These are phyloP conservation scores for Monopis laevigella DNA, from an alignment of 2,888 invertebrate genomes.

Conservation along the genomic window DNA sequence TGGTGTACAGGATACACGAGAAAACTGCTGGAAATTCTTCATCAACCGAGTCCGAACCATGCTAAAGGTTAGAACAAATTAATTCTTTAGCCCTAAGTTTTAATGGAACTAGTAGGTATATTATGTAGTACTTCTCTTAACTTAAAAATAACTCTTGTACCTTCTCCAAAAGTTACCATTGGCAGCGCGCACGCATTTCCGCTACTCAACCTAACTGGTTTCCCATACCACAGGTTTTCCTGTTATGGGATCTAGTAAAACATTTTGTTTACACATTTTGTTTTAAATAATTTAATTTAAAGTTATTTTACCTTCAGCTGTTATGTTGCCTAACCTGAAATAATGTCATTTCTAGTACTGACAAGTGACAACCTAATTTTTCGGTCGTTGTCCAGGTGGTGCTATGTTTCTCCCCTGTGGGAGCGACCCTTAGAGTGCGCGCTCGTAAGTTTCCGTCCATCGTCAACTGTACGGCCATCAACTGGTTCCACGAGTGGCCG, in stretches of 20 bases:
- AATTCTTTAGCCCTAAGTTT: no score
- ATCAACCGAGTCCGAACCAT: constrained; percentile 87
- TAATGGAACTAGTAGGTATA: no score
- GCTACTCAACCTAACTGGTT: no score
- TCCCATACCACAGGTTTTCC: no score
- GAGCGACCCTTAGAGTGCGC: constrained; percentile 84
- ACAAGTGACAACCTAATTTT: no score
- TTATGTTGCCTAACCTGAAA: no score
- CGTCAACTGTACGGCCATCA: constrained; percentile 91
- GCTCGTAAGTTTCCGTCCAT: constrained; percentile 94
- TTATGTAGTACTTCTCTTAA: no score
- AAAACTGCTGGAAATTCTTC: constrained; percentile 96
- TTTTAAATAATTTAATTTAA: not conserved
- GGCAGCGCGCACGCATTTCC: no score
- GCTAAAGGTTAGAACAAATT: constrained; percentile 60
- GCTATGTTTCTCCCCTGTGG: constrained; percentile 95
- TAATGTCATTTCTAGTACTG: no score
- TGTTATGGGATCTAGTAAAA: not conserved
- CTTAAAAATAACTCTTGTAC: no score
- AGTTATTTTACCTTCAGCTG: no score
- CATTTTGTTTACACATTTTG: not conserved
- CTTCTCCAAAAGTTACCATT: no score
- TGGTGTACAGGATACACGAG: constrained; percentile 85
- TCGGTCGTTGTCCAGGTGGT: constrained; percentile 76
- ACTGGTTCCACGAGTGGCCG: constrained; percentile 99